Base-by-base conservation (phyloP, 2,113 vertebrate genomes). In the Bujurquina vittata region DNA sequence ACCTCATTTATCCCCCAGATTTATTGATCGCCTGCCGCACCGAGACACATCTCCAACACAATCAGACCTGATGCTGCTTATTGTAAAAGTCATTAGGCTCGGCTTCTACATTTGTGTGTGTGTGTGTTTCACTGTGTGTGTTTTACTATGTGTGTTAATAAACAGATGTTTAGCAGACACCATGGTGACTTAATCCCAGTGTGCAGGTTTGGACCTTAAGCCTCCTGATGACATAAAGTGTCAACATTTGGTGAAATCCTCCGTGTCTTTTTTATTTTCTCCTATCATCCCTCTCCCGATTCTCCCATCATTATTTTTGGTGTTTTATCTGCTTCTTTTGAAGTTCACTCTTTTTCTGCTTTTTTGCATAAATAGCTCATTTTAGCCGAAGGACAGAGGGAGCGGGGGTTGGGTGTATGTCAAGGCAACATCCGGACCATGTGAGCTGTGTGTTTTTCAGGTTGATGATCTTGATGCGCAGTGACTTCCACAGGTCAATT, bases 1-100 rank as follows among this genome's bases (percentile, higher is more conserved):
- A 22, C 83, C 79, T 93, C 87, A 91, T 95, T 91, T 86, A 90
- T 94, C 89, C 75, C 60, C 58, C 81, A 90, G 89, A 92, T 88
- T 89, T 91, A 95, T 95, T 88, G 91, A 93, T 89, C 83, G 15
- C 52, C 83, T 81, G 58, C 83, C 9, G 84, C 46, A 43, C 31
- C 10, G 74, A 84, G 77, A 87, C 85, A 85, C 84, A 83, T 75
- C 63, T 72, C 75, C 35, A 67, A 82, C 91, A 85, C 84, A 79
- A 86, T 89, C 76, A 83, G 88, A 85, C 63, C 84, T 52, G 67
- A 33, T 72, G 79, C 84, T 84, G 67, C 88, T 91, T 81, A 91
- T 84, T 87, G 77, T 74, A 85, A 84, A 88, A 85, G 85, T 85
- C 81, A 81, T 89, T 85, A 84, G 77, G 76, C 55, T n/a, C 6